Percentiles rank a stretch among this genome's conserved stretches.
These are phyloP conservation scores for Serripes groenlandicus DNA, from an alignment of 2,888 invertebrate species.

Conservation along the genomic window DNA sequence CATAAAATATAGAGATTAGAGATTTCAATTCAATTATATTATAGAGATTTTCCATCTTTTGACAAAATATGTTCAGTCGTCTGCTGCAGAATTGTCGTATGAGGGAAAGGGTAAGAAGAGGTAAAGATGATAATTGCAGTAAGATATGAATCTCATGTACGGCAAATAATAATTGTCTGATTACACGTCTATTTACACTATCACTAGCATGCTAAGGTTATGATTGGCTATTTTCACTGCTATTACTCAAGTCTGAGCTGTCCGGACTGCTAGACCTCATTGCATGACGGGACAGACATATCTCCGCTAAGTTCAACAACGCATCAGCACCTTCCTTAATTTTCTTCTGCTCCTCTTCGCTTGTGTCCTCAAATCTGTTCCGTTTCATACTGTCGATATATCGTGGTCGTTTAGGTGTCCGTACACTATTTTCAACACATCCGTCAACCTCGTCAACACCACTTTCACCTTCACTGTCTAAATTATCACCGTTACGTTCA, in stretches of 20 bases:
- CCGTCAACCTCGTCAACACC: constrained; percentile 80
- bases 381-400: constrained; percentile 51
- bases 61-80: too few relatives aligned
- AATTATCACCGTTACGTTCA: constrained; percentile 61
- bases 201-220: neutral
- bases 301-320: constrained; percentile 91
- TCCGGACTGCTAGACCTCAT: constrained; percentile 42
- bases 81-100: too few relatives aligned
- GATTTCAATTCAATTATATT: too few relatives aligned
- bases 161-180: constrained; percentile 5
- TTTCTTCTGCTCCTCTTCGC: constrained; percentile 88
- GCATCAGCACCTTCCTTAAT: constrained; percentile 94
- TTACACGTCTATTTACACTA: constrained; percentile 11
- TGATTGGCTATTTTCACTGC: constrained; percentile 13
- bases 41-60: too few relatives aligned
- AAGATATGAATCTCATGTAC: neutral
- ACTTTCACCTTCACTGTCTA: constrained; percentile 72
- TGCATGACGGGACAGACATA: constrained; percentile 75
- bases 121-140: too few relatives aligned
- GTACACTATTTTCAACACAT: constrained; percentile 54
- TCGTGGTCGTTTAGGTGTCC: constrained; percentile 65
- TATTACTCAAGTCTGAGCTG: constrained; percentile 13
- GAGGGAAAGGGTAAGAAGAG: too few relatives aligned
- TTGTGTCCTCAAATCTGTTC: constrained; percentile 67
- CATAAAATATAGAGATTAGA: too few relatives aligned